phyloP scores from a whole-genome alignment of 2,888 invertebrate genomes.

The Shargacucullia verbasci region DNA sequence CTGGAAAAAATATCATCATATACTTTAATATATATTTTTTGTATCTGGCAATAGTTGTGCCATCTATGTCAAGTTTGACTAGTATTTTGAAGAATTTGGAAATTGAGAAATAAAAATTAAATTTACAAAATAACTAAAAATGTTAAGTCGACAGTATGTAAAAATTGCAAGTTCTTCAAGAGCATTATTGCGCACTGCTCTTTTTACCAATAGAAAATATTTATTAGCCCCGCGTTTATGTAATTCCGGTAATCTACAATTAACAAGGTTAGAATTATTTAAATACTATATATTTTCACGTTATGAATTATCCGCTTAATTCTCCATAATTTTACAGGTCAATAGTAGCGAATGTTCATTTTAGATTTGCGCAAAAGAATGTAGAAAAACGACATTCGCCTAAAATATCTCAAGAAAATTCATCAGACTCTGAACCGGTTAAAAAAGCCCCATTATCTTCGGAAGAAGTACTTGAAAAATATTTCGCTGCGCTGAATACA shows the following conservation, averaged over 20 bases:
- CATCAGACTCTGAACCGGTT: conserved; percentile 7
- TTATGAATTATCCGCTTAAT: conserved; percentile 1
- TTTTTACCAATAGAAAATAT: conserved; percentile 52
- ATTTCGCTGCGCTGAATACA: conserved; percentile 75
- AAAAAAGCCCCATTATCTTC: conserved; percentile 44
- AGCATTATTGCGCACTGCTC: conserved; percentile 57
- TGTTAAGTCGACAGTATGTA: conserved; percentile 72
- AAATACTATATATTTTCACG: background rate
- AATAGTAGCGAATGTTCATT: background rate
- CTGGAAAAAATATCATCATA: too few relatives aligned
- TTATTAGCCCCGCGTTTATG: conserved; percentile 39
- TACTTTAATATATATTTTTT: too few relatives aligned
- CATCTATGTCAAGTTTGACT: conserved; percentile 7
- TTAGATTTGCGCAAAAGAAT: conserved; percentile 11
- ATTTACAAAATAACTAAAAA: conserved; percentile 51
- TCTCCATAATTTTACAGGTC: conserved; percentile 30
- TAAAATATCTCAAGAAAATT: conserved; percentile 11
- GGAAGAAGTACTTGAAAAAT: conserved; percentile 78
- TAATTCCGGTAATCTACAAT: conserved; percentile 38
- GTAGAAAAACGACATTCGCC: background rate
- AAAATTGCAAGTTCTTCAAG: conserved; percentile 69
- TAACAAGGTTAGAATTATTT: conserved; percentile 62
- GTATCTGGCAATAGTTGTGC: too few relatives aligned
- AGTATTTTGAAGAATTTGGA: conserved; percentile 22
- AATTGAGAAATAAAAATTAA: conserved; percentile 17